Base-by-base conservation (phyloP, 2,888 invertebrate genomes). In the Eupithecia abbreviata region DNA sequence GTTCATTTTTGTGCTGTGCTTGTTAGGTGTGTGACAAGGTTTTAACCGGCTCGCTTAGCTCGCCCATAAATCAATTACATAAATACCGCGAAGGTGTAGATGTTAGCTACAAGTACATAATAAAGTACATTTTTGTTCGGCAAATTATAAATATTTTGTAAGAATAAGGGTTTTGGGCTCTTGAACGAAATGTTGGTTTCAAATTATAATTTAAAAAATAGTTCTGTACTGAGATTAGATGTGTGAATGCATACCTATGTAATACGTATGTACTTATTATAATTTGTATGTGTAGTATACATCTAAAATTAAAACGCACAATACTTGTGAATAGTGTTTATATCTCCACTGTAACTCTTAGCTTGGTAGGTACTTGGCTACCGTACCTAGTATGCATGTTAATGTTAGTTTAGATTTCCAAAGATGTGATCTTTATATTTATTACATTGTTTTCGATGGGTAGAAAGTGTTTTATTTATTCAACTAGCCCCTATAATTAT, bases 351-450 rank as follows among this genome's bases (percentile, higher is more conserved):
- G 6, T 67, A n/a, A 7, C n/a, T 55, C n/a, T 6, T 55, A 55
- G 55, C 55, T 55, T n/a, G 55, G n/a, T 55, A 55, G 15, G 67
- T 67, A 67, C 55, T 47, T 79, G 73, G 69, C 47, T 70, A 30
- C 30, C 30, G 51, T 74, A 77, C 13, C 30, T 49, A 7, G 68
- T 78, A 72, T 74, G 74, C 78, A 78, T 80, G 82, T 71, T 49
- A 71, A 73, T 82, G 77, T 83, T 81, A 82, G 81, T 77, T 69
- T 78, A 77, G 77, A 62, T 66, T 76, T 82, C 82, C 82, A 82
- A 83, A 83, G 81, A 82, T 79, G 80, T 82, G 79, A 79, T 79
- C 77, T 78, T 81, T 75, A 78, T 79, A 79, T 81, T 79, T 81
- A 80, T 76, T 80, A 80, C 79, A 82, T 75, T 81, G 74, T 79